Conservation (phyloP, 1,140 invertebrate genomes). For the Heliconius nattereri region DNA sequence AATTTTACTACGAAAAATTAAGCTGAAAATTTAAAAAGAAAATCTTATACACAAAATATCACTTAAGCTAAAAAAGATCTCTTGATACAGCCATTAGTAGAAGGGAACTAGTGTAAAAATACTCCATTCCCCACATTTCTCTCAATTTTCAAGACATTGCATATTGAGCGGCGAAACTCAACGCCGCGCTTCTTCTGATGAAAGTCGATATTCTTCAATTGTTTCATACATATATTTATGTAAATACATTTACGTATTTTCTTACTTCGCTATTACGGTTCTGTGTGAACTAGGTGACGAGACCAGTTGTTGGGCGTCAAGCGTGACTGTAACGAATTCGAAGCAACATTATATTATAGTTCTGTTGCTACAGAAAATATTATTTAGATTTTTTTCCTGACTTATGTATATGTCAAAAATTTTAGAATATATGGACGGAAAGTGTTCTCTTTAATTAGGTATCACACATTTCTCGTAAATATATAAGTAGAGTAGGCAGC, state of each 20-base stretch:
- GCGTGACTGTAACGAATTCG: slow-evolving; percentile 3
- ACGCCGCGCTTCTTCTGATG: neutral
- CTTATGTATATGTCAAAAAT: neutral
- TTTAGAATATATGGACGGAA: neutral
- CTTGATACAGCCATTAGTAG: too few species aligned
- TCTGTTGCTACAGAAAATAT: neutral
- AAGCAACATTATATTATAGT: neutral
- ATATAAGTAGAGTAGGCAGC: too few species aligned
- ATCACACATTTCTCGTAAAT: too few species aligned
- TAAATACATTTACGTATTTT: neutral
- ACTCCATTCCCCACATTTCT: too few species aligned
- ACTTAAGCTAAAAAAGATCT: too few species aligned
- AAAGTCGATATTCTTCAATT: neutral
- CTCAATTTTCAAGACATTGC: neutral
- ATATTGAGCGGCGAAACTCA: neutral
- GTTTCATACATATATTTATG: neutral
- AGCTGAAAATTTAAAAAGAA: too few species aligned
- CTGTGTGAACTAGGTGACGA: slow-evolving; percentile 8
- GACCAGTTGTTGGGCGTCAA: slow-evolving; percentile 3
- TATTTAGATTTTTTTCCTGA: neutral
- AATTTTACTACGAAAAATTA: too few species aligned
- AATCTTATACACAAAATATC: too few species aligned
- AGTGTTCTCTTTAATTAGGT: too few species aligned
- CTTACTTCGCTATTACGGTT: neutral
- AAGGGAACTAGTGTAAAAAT: too few species aligned